Evolutionary conservation across 2,113 vertebrate genomes (phyloP).

Genomic region (Bubo scandiacus): DNA sequence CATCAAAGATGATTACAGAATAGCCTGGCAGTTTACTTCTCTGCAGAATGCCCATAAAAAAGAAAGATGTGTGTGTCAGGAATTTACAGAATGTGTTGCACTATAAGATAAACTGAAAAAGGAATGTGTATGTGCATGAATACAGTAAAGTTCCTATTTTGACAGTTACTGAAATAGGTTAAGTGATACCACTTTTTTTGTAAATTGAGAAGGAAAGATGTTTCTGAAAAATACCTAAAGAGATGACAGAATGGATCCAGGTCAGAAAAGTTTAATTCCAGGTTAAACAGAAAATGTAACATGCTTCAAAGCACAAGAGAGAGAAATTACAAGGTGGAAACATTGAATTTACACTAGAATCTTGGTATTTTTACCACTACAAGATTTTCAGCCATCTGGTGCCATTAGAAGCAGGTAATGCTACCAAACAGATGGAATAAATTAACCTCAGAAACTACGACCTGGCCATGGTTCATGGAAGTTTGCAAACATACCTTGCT

Average conservation of each 20-base stretch:
- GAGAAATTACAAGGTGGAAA: not conserved
- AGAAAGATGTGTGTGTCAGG: slow-evolving; percentile 43
- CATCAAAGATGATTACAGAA: slow-evolving; percentile 65
- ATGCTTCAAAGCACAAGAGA: slow-evolving; percentile 24
- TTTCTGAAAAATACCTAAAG: not conserved
- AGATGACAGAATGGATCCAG: not conserved
- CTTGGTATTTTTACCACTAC: not conserved
- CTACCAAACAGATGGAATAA: not conserved
- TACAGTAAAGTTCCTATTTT: slow-evolving; percentile 1
- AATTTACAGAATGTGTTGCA: slow-evolving; percentile 51
- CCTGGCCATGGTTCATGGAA: not conserved
- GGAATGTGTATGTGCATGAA: slow-evolving; percentile 31
- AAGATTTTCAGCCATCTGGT: not conserved
- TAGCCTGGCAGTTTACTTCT: slow-evolving; percentile 35
- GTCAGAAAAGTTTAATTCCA: not conserved
- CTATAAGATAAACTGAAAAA: slow-evolving; percentile 60
- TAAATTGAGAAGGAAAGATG: not conserved
- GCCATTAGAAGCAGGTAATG: not conserved
- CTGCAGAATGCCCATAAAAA: slow-evolving; percentile 67
- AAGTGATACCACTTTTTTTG: not conserved
- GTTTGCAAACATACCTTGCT: not conserved
- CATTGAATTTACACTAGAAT: not conserved
- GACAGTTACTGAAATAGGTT: slow-evolving; percentile 1
- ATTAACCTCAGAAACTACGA: not conserved
- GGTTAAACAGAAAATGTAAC: not conserved